phyloP scores from a whole-genome alignment of 2,797 vertebrate species.

The Odontamblyopus rebecca region DNA sequence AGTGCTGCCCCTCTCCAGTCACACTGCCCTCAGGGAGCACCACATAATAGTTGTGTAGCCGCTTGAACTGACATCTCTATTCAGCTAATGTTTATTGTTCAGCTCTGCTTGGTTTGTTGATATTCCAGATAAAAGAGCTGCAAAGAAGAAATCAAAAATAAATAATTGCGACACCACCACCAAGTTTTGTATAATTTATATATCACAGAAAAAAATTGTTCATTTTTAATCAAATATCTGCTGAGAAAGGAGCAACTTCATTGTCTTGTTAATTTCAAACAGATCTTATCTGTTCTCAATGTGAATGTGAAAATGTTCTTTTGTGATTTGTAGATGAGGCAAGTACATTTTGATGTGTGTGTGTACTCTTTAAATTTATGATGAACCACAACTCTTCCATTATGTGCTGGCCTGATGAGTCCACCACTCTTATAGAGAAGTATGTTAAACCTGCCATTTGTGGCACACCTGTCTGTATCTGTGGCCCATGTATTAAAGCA shows the following conservation, averaged over 20 bases:
- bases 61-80: constrained; percentile 70
- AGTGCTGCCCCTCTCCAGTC: constrained; percentile 47
- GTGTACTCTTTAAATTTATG: background rate
- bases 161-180: constrained; percentile 46
- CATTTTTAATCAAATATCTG: constrained; percentile 52
- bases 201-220: constrained; percentile 43
- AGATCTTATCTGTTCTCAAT: background rate
- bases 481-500: constrained; percentile 10
- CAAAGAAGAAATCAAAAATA: constrained; percentile 39
- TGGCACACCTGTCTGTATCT: background rate
- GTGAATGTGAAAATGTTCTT: too few species aligned
- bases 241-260: constrained; percentile 38
- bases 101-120: constrained; percentile 56
- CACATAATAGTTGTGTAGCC: constrained; percentile 67
- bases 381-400: too few species aligned
- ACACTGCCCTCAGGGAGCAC: constrained; percentile 55
- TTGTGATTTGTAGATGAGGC: background rate
- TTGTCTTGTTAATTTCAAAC: constrained; percentile 41
- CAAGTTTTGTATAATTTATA: constrained; percentile 52
- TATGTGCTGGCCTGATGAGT: background rate
- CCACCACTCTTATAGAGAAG: background rate
- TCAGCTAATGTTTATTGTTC: constrained; percentile 68
- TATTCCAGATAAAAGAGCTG: constrained; percentile 44
- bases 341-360: too few species aligned
- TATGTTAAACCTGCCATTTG: background rate